phyloP scores from a whole-genome alignment of 2,888 invertebrate species.

The Acutogordius australiensis region DNA sequence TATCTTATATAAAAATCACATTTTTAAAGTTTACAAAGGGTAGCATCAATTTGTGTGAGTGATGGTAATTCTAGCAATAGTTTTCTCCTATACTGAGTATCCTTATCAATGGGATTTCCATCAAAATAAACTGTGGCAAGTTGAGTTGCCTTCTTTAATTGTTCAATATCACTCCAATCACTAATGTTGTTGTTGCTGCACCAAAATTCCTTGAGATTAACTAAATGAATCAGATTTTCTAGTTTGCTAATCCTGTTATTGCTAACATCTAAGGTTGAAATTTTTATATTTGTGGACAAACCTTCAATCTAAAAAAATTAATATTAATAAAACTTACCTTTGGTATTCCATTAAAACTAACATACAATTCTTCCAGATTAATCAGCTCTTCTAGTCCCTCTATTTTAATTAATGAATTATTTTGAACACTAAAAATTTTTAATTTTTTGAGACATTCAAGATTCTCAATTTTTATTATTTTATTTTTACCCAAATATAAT shows the following conservation, averaged over 20 bases:
- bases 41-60: slow-evolving; percentile 74
- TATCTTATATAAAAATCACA: too few species aligned
- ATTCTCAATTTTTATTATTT: slow-evolving; percentile 25
- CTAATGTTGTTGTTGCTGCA: slow-evolving; percentile 59
- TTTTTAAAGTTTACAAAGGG: slow-evolving; percentile 33
- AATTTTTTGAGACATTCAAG: slow-evolving; percentile 33
- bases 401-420: slow-evolving; percentile 55
- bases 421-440: slow-evolving; percentile 46
- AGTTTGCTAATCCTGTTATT: slow-evolving; percentile 51
- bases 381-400: slow-evolving; percentile 46
- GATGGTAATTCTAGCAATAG: slow-evolving; percentile 54
- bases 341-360: slow-evolving; percentile 66
- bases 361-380: slow-evolving; percentile 53
- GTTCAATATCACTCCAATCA: slow-evolving; percentile 53
- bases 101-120: slow-evolving; percentile 48
- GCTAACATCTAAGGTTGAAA: slow-evolving; percentile 65
- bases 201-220: slow-evolving; percentile 70
- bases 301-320: slow-evolving; percentile 21
- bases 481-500: slow-evolving; percentile 28
- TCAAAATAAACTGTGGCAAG: slow-evolving; percentile 60
- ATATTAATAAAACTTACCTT: slow-evolving; percentile 6
- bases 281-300: slow-evolving; percentile 19
- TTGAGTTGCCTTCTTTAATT: slow-evolving; percentile 26
- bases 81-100: slow-evolving; percentile 56
- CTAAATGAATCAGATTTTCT: slow-evolving; percentile 44